phyloP scores from a whole-genome alignment of 2,797 vertebrate species.

The Vultur gryphus region DNA sequence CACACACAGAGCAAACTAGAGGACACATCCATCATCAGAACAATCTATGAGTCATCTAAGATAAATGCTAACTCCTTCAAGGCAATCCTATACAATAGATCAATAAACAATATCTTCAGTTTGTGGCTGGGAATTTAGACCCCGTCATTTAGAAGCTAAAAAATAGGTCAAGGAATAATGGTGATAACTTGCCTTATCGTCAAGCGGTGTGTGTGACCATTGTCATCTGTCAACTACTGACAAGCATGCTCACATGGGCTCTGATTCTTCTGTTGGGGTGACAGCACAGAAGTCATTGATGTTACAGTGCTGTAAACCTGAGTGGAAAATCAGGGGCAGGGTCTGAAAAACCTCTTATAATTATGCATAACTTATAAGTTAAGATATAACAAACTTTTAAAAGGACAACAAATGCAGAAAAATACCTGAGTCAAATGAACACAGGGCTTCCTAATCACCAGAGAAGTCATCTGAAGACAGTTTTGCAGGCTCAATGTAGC shows the following conservation, averaged over 20 bases:
- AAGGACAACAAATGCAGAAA: background rate
- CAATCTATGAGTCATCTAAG: conserved; percentile 3
- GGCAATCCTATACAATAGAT: conserved; percentile 7
- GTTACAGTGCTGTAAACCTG: background rate
- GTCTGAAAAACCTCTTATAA: background rate
- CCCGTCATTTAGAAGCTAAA: background rate
- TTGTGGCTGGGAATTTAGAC: background rate
- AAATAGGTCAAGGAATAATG: conserved; percentile 32
- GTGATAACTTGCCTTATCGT: background rate
- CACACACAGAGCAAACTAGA: background rate
- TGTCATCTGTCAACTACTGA: background rate
- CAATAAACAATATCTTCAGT: conserved; percentile 24
- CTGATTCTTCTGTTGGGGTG: background rate
- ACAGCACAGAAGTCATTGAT: background rate
- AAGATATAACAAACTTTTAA: background rate
- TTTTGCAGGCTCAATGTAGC: background rate
- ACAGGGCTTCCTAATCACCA: background rate
- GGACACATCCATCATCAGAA: background rate
- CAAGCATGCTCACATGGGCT: background rate
- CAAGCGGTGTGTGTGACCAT: background rate
- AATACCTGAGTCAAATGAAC: background rate
- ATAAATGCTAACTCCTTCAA: conserved; percentile 4
- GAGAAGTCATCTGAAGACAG: background rate
- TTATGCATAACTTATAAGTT: background rate
- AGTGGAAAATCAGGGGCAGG: background rate